A percentile compares a stretch with the other conserved stretches of the same genome.
Evolutionary conservation across 2,113 vertebrate genomes (phyloP).

Genomic region (Dromaius novaehollandiae): DNA sequence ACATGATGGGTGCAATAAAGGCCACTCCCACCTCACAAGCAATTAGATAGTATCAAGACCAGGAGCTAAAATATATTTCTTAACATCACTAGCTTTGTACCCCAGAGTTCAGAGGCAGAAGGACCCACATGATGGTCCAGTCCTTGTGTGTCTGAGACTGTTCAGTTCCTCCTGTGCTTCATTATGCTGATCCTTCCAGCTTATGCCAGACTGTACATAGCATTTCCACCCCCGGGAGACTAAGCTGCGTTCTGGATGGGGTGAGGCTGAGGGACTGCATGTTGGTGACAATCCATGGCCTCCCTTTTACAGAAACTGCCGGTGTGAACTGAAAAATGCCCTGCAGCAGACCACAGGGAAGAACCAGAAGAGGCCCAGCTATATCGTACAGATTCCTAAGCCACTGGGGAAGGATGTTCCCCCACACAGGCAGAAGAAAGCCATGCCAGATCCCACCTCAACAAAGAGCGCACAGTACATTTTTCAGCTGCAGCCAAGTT

Average conservation of each 20-base stretch:
- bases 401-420: neutral
- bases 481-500: neutral
- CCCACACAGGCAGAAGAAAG: neutral
- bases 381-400: neutral
- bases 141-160: no score
- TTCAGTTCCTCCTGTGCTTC: no score
- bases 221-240: neutral
- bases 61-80: no score
- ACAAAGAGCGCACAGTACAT: fast-evolving
- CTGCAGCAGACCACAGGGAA: neutral
- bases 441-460: fast-evolving
- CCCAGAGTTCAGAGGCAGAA: no score
- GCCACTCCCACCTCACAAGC: no score
- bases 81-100: no score
- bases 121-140: no score
- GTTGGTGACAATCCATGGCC: neutral
- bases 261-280: neutral
- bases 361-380: neutral
- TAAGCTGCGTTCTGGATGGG: neutral
- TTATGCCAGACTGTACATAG: no score
- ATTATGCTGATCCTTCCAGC: no score
- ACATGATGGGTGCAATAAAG: no score
- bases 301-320: conserved; percentile 17
- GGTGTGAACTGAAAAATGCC: neutral
- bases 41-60: no score